A percentile compares a stretch with the other conserved stretches of the same genome.
These are phyloP conservation scores for Sepiola atlantica DNA, from an alignment of 2,888 invertebrate genomes.

Conservation along the genomic window DNA sequence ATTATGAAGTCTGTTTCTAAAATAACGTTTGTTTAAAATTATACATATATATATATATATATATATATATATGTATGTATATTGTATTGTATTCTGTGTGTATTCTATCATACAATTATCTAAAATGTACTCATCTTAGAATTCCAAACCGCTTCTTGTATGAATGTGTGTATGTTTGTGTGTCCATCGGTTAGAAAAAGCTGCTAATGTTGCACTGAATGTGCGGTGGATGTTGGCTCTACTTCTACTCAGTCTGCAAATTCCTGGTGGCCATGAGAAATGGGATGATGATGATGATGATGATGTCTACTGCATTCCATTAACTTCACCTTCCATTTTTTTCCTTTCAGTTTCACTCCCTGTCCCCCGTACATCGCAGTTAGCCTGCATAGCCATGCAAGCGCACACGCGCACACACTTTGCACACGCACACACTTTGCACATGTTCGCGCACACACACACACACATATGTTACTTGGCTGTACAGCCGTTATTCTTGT, in stretches of 20 bases:
- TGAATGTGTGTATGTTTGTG: not conserved
- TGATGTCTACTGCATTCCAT: conserved; percentile 14
- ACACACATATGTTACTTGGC: not conserved
- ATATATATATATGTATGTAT: not conserved
- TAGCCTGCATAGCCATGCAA: conserved; percentile 6
- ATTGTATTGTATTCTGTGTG: too few species aligned
- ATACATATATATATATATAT: not conserved
- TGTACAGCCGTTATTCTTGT: conserved; percentile 20
- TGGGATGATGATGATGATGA: not conserved
- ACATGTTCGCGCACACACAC: not conserved
- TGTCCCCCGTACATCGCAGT: not conserved
- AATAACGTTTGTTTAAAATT: too few species aligned
- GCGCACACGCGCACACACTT: not conserved
- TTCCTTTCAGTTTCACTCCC: not conserved
- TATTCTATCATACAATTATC: not conserved
- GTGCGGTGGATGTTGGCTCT: not conserved
- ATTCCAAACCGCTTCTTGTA: not conserved
- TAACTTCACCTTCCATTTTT: not conserved
- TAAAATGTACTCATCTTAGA: not conserved
- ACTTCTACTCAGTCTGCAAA: conserved; percentile 32
- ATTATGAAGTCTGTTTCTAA: too few species aligned
- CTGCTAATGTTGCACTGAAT: conserved; percentile 32
- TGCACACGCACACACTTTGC: not conserved
- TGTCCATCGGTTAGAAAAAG: not conserved
- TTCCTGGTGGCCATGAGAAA: not conserved